Conservation (phyloP, 2,888 invertebrate species). For the Drosophila imparisetae region DNA sequence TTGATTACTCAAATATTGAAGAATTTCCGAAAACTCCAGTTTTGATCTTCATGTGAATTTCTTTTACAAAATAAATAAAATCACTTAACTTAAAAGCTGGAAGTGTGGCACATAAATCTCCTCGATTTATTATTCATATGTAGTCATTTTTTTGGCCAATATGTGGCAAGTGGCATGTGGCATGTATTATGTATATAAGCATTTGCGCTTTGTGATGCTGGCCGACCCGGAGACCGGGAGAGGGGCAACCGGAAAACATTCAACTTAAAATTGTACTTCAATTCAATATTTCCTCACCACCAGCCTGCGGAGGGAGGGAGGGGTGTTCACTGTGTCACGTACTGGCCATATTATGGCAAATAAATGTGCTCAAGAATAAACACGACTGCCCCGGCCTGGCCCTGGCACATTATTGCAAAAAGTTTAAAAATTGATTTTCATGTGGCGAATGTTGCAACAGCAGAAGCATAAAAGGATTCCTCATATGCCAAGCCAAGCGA, state of each 20-base stretch:
- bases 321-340: slow-evolving; percentile 54
- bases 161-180: slow-evolving; percentile 16
- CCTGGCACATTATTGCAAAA: slow-evolving; percentile 59
- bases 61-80: slow-evolving; percentile 60
- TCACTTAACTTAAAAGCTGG: slow-evolving; percentile 76
- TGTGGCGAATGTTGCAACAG: slow-evolving; percentile 52
- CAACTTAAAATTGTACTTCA: slow-evolving; percentile 54
- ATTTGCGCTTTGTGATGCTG: slow-evolving; percentile 25
- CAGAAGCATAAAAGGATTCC: slow-evolving; percentile 71
- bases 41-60: slow-evolving; percentile 19
- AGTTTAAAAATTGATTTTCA: slow-evolving; percentile 80
- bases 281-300: slow-evolving; percentile 58
- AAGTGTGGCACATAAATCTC: slow-evolving; percentile 69
- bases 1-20: slow-evolving; percentile 5
- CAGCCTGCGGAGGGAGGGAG: neutral
- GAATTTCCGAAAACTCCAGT: slow-evolving; percentile 3
- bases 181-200: slow-evolving; percentile 6
- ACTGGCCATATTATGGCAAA: slow-evolving; percentile 79
- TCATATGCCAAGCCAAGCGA: slow-evolving; percentile 46
- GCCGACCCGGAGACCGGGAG: neutral
- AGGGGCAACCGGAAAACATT: slow-evolving; percentile 15
- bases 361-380: slow-evolving; percentile 80
- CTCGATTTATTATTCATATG: slow-evolving; percentile 79
- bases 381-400: slow-evolving; percentile 34
- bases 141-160: slow-evolving; percentile 52